Percentiles rank a stretch among this genome's conserved stretches.
phyloP scores from a whole-genome alignment of 2,113 vertebrate species.

The Sceloporus undulatus region DNA sequence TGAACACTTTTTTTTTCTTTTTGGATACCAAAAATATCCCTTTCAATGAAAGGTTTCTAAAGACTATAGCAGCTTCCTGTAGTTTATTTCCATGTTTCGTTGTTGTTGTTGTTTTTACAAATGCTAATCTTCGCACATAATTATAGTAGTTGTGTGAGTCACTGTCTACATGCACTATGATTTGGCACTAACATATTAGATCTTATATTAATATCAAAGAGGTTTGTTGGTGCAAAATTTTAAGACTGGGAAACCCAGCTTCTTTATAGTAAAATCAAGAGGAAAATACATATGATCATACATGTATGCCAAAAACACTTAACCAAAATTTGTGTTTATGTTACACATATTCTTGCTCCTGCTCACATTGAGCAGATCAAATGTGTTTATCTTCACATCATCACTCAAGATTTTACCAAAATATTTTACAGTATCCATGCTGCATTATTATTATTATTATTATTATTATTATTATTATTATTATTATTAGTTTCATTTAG shows the following conservation, averaged over 20 bases:
- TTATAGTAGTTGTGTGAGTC: not conserved
- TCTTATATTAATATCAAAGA: not conserved
- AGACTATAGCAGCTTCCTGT: slow-evolving; percentile 16
- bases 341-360: too few relatives aligned
- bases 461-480: too few relatives aligned
- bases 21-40: slow-evolving; percentile 38
- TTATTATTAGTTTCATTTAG: too few relatives aligned
- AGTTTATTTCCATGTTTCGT: not conserved
- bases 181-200: not conserved
- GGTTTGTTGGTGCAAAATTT: not conserved
- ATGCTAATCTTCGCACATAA: slow-evolving; percentile 4
- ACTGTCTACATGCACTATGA: not conserved
- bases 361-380: too few relatives aligned
- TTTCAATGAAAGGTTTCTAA: slow-evolving; percentile 46
- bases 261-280: not conserved
- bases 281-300: not conserved
- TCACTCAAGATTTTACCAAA: too few relatives aligned
- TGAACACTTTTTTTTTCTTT: slow-evolving; percentile 60
- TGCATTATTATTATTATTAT: too few relatives aligned
- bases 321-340: too few relatives aligned
- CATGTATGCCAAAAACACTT: not conserved
- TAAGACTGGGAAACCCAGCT: not conserved
- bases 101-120: slow-evolving; percentile 30
- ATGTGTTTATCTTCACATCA: too few relatives aligned
- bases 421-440: too few relatives aligned